These are phyloP conservation scores for Lymantria monacha DNA, from an alignment of 2,888 invertebrate species.

Conservation along the genomic window DNA sequence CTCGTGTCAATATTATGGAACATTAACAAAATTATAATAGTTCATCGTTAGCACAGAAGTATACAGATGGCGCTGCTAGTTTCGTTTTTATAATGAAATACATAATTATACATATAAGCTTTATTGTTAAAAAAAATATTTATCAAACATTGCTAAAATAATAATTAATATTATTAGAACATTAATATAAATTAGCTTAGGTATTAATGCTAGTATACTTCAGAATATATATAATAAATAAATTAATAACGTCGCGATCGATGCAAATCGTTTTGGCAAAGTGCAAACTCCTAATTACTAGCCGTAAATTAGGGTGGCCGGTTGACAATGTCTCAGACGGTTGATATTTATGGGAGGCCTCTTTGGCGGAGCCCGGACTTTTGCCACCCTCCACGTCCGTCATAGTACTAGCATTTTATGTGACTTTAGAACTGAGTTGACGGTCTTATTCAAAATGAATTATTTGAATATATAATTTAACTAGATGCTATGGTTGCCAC, in stretches of 20 bases:
- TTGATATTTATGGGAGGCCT: constrained; percentile 74
- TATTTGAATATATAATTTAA: constrained; percentile 11
- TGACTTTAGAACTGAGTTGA: constrained; percentile 37
- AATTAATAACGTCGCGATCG: constrained; percentile 55
- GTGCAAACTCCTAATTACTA: constrained; percentile 81
- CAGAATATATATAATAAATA: constrained; percentile 8
- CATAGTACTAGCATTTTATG: constrained; percentile 52
- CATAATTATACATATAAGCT: too few relatives aligned
- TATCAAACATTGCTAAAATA: too few relatives aligned
- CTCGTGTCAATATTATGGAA: background rate
- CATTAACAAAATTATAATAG: background rate
- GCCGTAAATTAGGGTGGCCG: constrained; percentile 81
- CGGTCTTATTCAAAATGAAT: constrained; percentile 30
- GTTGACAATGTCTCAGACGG: constrained; percentile 80
- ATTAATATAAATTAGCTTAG: too few relatives aligned
- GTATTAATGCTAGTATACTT: too few relatives aligned
- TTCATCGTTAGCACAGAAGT: too few relatives aligned
- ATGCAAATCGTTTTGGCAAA: constrained; percentile 81
- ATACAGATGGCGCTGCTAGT: too few relatives aligned
- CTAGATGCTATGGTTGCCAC: background rate
- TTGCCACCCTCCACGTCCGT: constrained; percentile 56
- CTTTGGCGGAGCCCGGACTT: constrained; percentile 58
- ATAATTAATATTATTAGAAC: too few relatives aligned
- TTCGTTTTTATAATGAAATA: too few relatives aligned
- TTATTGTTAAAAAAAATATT: too few relatives aligned